Evolutionary conservation across 2,113 vertebrate species (phyloP).

Genomic region (Syngnathus floridae): DNA sequence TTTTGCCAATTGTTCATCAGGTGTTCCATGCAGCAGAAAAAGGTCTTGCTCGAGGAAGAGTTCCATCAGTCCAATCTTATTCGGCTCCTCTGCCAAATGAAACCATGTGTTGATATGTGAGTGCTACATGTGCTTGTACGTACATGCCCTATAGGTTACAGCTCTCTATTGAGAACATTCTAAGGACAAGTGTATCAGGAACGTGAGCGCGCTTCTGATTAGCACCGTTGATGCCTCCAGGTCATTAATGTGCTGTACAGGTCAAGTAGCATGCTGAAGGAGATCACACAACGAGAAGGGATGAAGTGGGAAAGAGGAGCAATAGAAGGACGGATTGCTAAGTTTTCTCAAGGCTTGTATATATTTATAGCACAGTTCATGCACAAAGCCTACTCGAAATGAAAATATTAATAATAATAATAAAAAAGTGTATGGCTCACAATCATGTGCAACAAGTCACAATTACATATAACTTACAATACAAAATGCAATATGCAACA

Average conservation of each 20-base stretch:
- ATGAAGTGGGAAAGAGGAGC: too few species aligned
- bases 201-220: constrained; percentile 8
- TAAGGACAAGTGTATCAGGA: background rate
- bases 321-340: background rate
- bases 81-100: background rate
- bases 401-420: too few species aligned
- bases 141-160: constrained; percentile 6
- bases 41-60: constrained; percentile 12
- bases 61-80: background rate
- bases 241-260: constrained; percentile 4
- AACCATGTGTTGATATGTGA: background rate
- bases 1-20: background rate
- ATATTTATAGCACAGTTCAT: background rate
- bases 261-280: background rate
- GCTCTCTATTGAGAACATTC: constrained; percentile 1
- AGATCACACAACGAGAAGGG: background rate
- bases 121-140: background rate
- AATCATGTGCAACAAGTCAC: too few species aligned
- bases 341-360: background rate
- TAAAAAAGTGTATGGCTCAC: background rate
- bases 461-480: too few species aligned
- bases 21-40: constrained; percentile 1
- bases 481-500: too few species aligned
- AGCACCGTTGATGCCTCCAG: background rate
- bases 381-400: background rate